Conservation (phyloP, 2,888 invertebrate species). For the Nomada lathburiana region DNA sequence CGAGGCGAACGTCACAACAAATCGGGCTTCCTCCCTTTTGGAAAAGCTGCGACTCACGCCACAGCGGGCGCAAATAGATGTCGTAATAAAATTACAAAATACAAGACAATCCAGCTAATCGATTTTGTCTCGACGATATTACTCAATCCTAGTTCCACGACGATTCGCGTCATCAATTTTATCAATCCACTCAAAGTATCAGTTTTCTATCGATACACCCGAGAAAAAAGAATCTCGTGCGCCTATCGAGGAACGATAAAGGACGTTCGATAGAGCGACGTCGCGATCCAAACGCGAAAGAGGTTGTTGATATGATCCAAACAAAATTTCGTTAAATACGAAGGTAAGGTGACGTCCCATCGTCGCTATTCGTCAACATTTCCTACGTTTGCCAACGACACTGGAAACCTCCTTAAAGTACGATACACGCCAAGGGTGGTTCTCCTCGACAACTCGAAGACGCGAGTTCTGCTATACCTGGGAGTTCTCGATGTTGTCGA, state of each 20-base stretch:
- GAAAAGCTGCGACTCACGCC: background rate
- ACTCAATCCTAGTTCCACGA: background rate
- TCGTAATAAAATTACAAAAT: slow-evolving; percentile 6
- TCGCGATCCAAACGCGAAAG: background rate
- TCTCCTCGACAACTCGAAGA: too few species aligned
- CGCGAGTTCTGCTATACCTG: too few species aligned
- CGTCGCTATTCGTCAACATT: too few species aligned
- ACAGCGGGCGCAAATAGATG: background rate
- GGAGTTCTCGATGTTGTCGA: too few species aligned
- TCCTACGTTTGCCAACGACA: too few species aligned
- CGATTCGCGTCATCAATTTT: slow-evolving; percentile 27
- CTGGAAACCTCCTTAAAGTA: too few species aligned
- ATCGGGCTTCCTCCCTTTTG: background rate
- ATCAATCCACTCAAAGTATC: slow-evolving; percentile 40
- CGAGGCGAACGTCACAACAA: background rate
- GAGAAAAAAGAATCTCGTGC: background rate
- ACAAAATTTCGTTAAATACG: background rate
- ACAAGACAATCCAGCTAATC: slow-evolving; percentile 1
- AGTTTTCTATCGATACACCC: slow-evolving; percentile 21
- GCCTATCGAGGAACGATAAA: background rate
- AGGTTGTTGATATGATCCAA: background rate
- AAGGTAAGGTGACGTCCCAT: too few species aligned
- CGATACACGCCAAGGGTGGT: too few species aligned
- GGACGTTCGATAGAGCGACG: slow-evolving; percentile 1
- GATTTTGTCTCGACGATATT: slow-evolving; percentile 17